Percentiles rank a stretch among this genome's conserved stretches.
Evolutionary conservation across 2,797 vertebrate genomes (phyloP).

Genomic region (Lacerta bilineata): DNA sequence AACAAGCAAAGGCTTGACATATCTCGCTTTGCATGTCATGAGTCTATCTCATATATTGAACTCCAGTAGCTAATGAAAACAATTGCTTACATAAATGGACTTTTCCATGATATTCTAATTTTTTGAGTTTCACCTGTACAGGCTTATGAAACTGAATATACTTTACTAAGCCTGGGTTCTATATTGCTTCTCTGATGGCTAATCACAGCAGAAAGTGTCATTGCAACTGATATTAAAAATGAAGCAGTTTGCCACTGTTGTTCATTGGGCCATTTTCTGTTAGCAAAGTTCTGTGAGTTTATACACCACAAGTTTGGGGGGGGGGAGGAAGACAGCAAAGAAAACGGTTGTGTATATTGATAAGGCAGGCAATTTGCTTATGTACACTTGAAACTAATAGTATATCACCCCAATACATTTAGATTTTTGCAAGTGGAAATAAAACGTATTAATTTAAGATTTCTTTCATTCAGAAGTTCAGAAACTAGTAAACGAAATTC

Average conservation of each 20-base stretch:
- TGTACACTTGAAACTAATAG: background rate
- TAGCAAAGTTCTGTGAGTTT: background rate
- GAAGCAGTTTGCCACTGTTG: background rate
- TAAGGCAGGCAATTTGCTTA: background rate
- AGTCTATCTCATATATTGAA: no score
- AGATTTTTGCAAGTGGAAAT: background rate
- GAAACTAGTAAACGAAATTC: background rate
- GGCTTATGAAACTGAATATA: background rate
- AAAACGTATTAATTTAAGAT: background rate
- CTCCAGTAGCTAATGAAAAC: no score
- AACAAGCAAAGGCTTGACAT: no score
- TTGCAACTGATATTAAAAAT: background rate
- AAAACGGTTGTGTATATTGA: background rate
- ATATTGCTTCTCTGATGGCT: background rate
- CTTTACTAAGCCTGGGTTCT: background rate
- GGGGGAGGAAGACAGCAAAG: background rate
- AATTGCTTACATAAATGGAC: no score
- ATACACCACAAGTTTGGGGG: background rate
- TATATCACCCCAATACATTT: background rate
- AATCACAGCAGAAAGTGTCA: background rate
- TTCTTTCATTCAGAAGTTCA: background rate
- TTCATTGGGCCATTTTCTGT: background rate
- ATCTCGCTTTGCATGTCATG: no score
- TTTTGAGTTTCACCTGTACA: no score
- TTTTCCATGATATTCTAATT: no score